Percentiles rank a stretch among this genome's conserved stretches.
phyloP scores from a whole-genome alignment of 2,888 invertebrate genomes.

The Cryptocephalus primarius region DNA sequence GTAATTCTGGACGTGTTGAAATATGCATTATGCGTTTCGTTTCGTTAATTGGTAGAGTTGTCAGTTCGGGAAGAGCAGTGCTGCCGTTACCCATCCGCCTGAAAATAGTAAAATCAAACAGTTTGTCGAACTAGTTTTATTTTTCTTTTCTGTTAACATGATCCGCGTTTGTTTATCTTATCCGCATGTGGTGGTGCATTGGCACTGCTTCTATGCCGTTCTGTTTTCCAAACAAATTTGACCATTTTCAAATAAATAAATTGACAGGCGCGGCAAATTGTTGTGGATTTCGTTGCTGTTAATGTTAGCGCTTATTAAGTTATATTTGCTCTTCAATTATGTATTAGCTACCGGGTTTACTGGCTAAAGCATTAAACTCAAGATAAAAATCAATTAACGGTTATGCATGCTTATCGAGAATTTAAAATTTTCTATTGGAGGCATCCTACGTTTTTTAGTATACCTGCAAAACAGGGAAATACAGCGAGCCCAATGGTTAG shows the following conservation, averaged over 20 bases:
- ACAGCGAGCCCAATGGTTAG: too few species aligned
- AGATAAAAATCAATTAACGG: background rate
- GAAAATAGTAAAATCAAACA: conserved; percentile 20
- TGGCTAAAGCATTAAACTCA: background rate
- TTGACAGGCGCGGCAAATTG: conserved; percentile 4
- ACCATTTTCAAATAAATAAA: conserved; percentile 6
- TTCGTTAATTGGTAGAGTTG: conserved; percentile 7
- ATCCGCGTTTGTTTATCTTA: conserved; percentile 13
- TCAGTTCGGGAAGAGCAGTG: conserved; percentile 6
- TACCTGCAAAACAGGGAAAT: too few species aligned
- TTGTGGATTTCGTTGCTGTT: background rate
- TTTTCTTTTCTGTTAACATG: conserved; percentile 20
- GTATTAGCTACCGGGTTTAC: background rate
- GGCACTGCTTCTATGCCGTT: background rate
- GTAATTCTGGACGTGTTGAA: conserved; percentile 1
- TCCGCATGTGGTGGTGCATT: conserved; percentile 12
- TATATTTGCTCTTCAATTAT: too few species aligned
- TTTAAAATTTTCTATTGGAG: too few species aligned
- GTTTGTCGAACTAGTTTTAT: conserved; percentile 14
- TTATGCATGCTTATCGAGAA: background rate
- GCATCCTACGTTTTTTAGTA: too few species aligned
- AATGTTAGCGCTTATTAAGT: background rate
- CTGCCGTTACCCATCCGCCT: conserved; percentile 7
- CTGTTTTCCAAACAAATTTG: conserved; percentile 8
- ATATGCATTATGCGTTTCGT: conserved; percentile 6